phyloP scores from a whole-genome alignment of 2,888 invertebrate species.

The Tortrix viridana region DNA sequence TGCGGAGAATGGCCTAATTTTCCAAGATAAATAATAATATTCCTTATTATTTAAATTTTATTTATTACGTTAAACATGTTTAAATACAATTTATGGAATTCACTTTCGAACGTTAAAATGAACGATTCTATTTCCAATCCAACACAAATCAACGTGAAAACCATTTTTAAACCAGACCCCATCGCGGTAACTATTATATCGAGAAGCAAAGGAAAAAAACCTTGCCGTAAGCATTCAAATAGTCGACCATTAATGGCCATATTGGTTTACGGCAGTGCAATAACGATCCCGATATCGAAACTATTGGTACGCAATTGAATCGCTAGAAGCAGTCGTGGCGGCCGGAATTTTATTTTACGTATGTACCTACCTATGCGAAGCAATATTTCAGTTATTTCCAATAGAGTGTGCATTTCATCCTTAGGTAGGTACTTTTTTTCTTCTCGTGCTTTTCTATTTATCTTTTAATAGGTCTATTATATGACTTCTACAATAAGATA shows the following conservation, averaged over 20 bases:
- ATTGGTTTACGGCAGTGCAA: conserved; percentile 59
- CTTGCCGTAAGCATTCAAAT: conserved; percentile 61
- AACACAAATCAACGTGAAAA: conserved; percentile 3
- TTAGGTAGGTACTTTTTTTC: not conserved
- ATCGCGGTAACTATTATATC: conserved; percentile 26
- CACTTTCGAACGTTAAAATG: not conserved
- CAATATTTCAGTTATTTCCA: conserved; percentile 46
- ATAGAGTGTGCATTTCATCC: conserved; percentile 26
- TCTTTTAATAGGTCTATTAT: not conserved
- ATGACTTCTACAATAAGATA: too few relatives aligned
- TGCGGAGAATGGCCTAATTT: too few relatives aligned
- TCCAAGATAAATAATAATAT: too few relatives aligned
- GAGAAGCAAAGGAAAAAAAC: conserved; percentile 45
- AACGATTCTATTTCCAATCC: not conserved
- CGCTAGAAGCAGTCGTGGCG: conserved; percentile 46
- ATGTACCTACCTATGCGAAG: conserved; percentile 38
- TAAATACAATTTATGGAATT: too few relatives aligned
- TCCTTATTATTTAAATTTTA: too few relatives aligned
- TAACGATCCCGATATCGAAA: conserved; percentile 63
- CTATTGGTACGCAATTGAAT: conserved; percentile 56
- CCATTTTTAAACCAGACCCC: conserved; percentile 15
- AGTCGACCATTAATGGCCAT: conserved; percentile 61
- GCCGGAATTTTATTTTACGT: conserved; percentile 45
- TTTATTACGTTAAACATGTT: too few relatives aligned
- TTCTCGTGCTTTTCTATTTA: not conserved